phyloP scores from a whole-genome alignment of 2,888 invertebrate species.

The Polia nebulosa region DNA sequence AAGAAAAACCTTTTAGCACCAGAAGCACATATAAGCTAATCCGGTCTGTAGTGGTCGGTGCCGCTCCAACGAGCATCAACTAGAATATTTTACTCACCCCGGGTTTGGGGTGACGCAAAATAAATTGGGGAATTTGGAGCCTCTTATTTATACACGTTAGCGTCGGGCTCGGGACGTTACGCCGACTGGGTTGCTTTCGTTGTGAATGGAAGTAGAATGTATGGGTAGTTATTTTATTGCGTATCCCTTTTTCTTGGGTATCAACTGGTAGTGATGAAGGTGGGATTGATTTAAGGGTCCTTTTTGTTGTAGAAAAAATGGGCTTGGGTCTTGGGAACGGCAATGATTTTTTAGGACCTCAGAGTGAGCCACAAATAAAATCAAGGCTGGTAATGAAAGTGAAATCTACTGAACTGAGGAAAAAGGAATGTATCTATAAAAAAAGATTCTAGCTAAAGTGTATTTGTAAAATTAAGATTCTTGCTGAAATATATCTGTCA shows the following conservation, averaged over 20 bases:
- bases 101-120: conserved; percentile 65
- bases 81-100: conserved; percentile 64
- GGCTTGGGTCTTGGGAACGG: conserved; percentile 9
- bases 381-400: neutral
- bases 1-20: conserved; percentile 48
- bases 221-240: conserved; percentile 58
- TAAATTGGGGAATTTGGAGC: conserved; percentile 66
- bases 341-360: conserved; percentile 32
- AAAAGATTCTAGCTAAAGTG: neutral
- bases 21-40: conserved; percentile 61
- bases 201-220: conserved; percentile 55
- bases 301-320: conserved; percentile 44
- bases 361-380: conserved; percentile 22
- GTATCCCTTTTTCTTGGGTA: conserved; percentile 51
- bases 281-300: conserved; percentile 46
- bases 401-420: neutral
- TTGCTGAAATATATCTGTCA: too few species aligned
- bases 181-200: conserved; percentile 55
- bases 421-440: neutral
- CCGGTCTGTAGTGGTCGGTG: conserved; percentile 56
- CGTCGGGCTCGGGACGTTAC: conserved; percentile 59
- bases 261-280: conserved; percentile 57
- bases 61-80: conserved; percentile 61
- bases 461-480: neutral
- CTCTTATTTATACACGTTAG: conserved; percentile 68